Evolutionary conservation across 2,797 vertebrate genomes (phyloP).

Genomic region (Acipenser transmontanus): DNA sequence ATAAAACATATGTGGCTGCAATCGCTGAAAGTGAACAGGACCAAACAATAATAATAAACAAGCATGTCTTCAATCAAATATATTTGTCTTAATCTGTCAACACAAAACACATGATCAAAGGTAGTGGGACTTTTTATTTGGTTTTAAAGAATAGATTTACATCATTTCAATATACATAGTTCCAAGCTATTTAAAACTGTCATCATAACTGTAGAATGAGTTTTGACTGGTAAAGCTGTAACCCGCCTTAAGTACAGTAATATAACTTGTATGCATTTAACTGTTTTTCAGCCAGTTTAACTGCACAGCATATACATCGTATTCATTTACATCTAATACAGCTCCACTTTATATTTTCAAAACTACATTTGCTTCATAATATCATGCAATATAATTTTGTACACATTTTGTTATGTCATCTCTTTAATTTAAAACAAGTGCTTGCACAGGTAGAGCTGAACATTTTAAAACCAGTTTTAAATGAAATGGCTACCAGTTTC

Average conservation of each 20-base stretch:
- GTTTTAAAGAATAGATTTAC: too few species aligned
- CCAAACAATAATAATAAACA: too few species aligned
- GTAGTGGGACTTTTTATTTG: too few species aligned
- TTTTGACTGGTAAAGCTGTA: slow-evolving; percentile 4
- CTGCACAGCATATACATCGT: slow-evolving; percentile 2
- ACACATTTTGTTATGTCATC: background rate
- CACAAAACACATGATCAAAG: too few species aligned
- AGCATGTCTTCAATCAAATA: too few species aligned
- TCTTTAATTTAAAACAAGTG: slow-evolving; percentile 40
- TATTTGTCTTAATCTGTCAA: too few species aligned
- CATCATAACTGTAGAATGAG: background rate
- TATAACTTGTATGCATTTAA: background rate
- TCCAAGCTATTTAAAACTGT: background rate
- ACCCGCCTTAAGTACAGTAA: background rate
- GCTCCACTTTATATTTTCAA: slow-evolving; percentile 5
- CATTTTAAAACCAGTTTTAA: slow-evolving; percentile 15
- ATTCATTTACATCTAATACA: background rate
- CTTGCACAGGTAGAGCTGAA: slow-evolving; percentile 47
- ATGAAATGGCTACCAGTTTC: slow-evolving; percentile 14
- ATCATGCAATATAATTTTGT: background rate
- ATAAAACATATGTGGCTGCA: too few species aligned
- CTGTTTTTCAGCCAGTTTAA: slow-evolving; percentile 1
- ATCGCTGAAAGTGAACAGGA: too few species aligned
- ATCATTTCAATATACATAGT: too few species aligned
- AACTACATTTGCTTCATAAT: slow-evolving; percentile 3